Evolutionary conservation across 2,888 invertebrate genomes (phyloP).

Genomic region (Drosophila subsilvestris): DNA sequence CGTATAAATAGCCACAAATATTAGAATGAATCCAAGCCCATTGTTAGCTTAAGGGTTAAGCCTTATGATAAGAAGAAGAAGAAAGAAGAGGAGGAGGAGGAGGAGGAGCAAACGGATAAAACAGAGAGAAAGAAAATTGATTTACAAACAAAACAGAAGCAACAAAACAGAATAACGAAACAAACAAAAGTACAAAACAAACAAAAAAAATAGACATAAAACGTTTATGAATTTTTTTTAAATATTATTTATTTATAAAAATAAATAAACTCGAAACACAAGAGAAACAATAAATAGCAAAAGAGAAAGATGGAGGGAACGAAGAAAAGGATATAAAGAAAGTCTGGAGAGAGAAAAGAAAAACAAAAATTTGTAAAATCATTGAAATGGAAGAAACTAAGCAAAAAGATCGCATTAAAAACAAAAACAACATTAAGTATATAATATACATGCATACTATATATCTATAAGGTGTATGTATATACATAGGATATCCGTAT

Average conservation of each 20-base stretch:
- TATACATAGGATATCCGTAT: constrained; percentile 13
- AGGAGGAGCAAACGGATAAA: constrained; percentile 4
- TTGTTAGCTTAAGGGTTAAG: constrained; percentile 41
- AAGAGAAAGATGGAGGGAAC: not conserved
- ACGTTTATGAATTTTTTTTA: constrained; percentile 51
- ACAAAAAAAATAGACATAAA: constrained; percentile 71
- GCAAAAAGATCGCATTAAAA: constrained; percentile 35
- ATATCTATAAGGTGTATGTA: constrained; percentile 10
- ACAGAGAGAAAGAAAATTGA: constrained; percentile 23
- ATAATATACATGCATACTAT: constrained; percentile 17
- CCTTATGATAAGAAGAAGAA: too few species aligned
- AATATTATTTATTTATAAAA: constrained; percentile 54
- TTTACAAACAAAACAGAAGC: constrained; percentile 39
- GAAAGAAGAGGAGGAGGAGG: constrained; percentile 11
- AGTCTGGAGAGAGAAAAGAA: not conserved
- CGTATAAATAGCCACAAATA: constrained; percentile 60
- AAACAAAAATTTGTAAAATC: constrained; percentile 14
- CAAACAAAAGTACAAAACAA: constrained; percentile 43
- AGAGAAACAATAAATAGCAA: constrained; percentile 14
- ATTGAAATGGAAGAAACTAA: constrained; percentile 20
- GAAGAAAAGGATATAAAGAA: not conserved
- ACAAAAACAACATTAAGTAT: constrained; percentile 16
- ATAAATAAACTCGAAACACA: constrained; percentile 36
- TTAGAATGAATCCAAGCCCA: constrained; percentile 20
- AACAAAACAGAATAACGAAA: constrained; percentile 66